Base-by-base conservation (phyloP, 2,113 vertebrate genomes). In the Laticauda laticaudata region DNA sequence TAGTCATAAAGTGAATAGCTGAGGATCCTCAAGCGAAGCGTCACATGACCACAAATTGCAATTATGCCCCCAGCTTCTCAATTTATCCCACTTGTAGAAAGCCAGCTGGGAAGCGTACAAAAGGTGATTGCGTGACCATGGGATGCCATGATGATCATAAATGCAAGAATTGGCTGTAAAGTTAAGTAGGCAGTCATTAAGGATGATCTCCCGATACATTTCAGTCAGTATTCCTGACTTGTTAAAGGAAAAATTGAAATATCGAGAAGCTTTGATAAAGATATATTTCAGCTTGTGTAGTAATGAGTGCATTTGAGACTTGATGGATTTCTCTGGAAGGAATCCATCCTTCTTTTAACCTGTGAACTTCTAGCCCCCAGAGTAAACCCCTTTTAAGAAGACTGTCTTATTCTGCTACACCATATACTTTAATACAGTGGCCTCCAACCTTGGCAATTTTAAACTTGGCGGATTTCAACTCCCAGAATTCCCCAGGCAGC, bases 191-290 rank as follows among this genome's bases (percentile, higher is more conserved):
- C 69, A 39, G 2, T 20, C 69, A 75, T 75, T 75, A 75, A 34
- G n/a, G 15, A 14, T 39, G 5, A 34, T 75, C 69, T 34, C 8
- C 64, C 2, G 2, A 6, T 39, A 75, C 15, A 18, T 15, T 75
- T 34, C 1, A 75, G 7, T 39, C 69, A 39, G 48, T 34, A 81
- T 43, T 45, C 86, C 23, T 53, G n/a, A 75, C 15, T 75, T 75
- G 69, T 39, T 75, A 81, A 39, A 11, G 85, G 34, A 24, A 14
- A 75, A 45, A 8, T n/a, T 53, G 34, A 24, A 69, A 55, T n/a
- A 29, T 90, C 94, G 54, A 87, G 87, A 91, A 85, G 57, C 89
- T 69, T n/a, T 93, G 93, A 39, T 6, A 26, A n/a, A 53, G 11
- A 14, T 39, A 23, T 10, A 59, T 54, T 15, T 29, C 75, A 48